Evolutionary conservation across 2,113 vertebrate genomes (phyloP), one percentile per base, ranked within the genome.

Genomic region (Gnathonemus longibarbis): DNA sequence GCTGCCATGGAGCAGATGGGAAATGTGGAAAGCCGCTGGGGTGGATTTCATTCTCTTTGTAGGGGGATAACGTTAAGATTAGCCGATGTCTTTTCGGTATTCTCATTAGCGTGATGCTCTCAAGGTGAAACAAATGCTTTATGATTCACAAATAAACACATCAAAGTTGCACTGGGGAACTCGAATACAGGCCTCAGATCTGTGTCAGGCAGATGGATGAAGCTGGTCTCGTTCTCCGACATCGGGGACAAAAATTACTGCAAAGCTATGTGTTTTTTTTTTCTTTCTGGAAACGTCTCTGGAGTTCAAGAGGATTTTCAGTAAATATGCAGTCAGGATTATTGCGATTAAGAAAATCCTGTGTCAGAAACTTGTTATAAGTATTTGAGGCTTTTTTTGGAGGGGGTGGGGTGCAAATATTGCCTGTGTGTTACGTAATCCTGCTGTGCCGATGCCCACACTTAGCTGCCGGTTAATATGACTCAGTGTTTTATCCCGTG

Each of bases 1-100:
- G 92, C 91, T 91, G 92, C 93, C 93, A 92, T 90, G 90, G 92
- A 93, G 93, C 91, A 93, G 88, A 92, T 90, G 91, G 91, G 95
- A 95, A 93, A 93, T 91, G 91, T 1, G 91, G 92, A 93, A 89
- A 53, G 85, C 89, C 50, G 87, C 74, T 19, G 17, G 35, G 13
- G 31, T 42, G 74, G 85, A 90, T 89, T 84, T 15, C 0, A 49
- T 56, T 53, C 45, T 58, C 19, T 48, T 89, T 80, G 74, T 42
- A 35, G 35, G 35, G 74, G 74, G 74, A 80, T 80, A 80, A 80
- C 35, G 27, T 49, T 8, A 58, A 53, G 56, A n/a, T 17, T 84
- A 42, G 19, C n/a, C 11, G 49, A 80, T 17, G 13, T 42, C 35
- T 42, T 19, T 80, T 80, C 6, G 35, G 17, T 42, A 21, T 80